phyloP scores from a whole-genome alignment of 2,888 invertebrate species.

The Thyatira batis region DNA sequence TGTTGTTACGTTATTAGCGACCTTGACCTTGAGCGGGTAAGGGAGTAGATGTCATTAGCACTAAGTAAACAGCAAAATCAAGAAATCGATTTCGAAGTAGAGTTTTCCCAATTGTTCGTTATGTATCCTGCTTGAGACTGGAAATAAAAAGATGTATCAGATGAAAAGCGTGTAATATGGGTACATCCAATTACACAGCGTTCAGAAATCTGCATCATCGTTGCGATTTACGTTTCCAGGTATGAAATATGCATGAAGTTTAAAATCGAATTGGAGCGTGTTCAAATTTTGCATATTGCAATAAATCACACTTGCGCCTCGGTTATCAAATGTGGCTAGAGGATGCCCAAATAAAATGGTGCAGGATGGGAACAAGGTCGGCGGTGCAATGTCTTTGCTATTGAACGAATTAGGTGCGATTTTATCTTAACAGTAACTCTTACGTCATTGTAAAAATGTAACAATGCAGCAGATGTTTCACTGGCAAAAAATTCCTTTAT shows the following conservation, averaged over 20 bases:
- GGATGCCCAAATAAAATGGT: slow-evolving; percentile 25
- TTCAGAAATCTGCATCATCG: neutral
- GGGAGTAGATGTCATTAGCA: slow-evolving; percentile 16
- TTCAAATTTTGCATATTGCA: neutral
- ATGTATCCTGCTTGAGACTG: no score
- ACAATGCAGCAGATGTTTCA: slow-evolving; percentile 43
- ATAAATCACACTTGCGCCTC: neutral
- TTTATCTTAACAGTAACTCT: slow-evolving; percentile 21
- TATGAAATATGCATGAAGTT: neutral
- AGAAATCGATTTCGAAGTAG: no score
- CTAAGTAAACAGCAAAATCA: slow-evolving; percentile 16
- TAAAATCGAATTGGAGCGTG: neutral
- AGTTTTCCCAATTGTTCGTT: no score
- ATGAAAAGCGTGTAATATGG: no score
- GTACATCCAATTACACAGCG: neutral
- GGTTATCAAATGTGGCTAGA: slow-evolving; percentile 6
- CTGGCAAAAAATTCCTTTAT: slow-evolving; percentile 26
- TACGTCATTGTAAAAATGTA: slow-evolving; percentile 31
- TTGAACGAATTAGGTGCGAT: slow-evolving; percentile 9
- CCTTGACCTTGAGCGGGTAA: slow-evolving; percentile 45
- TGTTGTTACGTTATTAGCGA: slow-evolving; percentile 42
- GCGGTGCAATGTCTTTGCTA: slow-evolving; percentile 12
- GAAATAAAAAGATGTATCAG: no score
- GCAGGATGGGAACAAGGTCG: slow-evolving; percentile 39
- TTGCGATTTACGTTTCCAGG: neutral